Percentiles rank a stretch among this genome's conserved stretches.
phyloP scores from a whole-genome alignment of 2,113 vertebrate genomes.

The Pipa parva region DNA sequence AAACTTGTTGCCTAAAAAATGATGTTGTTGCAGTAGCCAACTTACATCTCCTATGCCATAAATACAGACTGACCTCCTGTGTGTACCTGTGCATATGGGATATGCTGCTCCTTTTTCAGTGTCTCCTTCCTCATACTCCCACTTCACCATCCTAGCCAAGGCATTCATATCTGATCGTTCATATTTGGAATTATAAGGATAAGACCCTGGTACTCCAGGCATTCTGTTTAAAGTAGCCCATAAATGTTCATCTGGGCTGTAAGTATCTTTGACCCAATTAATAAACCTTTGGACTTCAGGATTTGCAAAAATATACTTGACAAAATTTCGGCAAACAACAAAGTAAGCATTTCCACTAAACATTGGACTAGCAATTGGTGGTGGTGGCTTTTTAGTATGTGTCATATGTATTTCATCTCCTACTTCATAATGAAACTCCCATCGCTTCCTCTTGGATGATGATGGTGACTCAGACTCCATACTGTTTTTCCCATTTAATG shows the following conservation, averaged over 20 bases:
- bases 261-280: slow-evolving; percentile 70
- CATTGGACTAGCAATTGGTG: slow-evolving; percentile 64
- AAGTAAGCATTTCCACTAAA: slow-evolving; percentile 70
- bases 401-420: slow-evolving; percentile 50
- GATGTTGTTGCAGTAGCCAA: slow-evolving; percentile 61
- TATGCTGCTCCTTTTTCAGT: slow-evolving; percentile 59
- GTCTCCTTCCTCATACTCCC: slow-evolving; percentile 59
- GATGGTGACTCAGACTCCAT: slow-evolving; percentile 58
- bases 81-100: slow-evolving; percentile 51
- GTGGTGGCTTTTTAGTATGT: slow-evolving; percentile 48
- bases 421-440: slow-evolving; percentile 40
- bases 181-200: slow-evolving; percentile 56
- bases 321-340: slow-evolving; percentile 63
- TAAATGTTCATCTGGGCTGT: slow-evolving; percentile 70
- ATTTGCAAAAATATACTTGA: slow-evolving; percentile 53
- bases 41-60: slow-evolving; percentile 63
- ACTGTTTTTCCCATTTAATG: slow-evolving; percentile 62
- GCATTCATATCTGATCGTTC: slow-evolving; percentile 62
- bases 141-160: slow-evolving; percentile 62
- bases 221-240: slow-evolving; percentile 72
- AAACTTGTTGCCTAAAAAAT: slow-evolving; percentile 72
- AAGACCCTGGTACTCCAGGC: slow-evolving; percentile 60
- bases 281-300: slow-evolving; percentile 47
- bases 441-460: slow-evolving; percentile 49
- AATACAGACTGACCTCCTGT: slow-evolving; percentile 59